phyloP scores from a whole-genome alignment of 2,797 vertebrate genomes.

The Manis crassicaudata region DNA sequence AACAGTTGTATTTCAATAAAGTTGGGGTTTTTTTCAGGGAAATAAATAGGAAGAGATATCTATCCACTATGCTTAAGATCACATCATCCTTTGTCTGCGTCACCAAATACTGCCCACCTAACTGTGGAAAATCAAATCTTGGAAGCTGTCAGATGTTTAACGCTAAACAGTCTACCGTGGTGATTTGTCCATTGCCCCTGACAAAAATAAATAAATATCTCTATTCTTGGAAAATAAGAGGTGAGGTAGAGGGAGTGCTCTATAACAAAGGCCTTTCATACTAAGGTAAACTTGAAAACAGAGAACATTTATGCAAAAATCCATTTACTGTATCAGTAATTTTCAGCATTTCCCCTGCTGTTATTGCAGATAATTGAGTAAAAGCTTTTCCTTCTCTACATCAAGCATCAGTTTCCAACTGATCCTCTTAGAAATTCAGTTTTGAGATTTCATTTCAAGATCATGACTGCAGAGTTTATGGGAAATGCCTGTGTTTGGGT shows the following conservation, averaged over 20 bases:
- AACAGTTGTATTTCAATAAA: background rate
- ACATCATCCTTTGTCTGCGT: background rate
- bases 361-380: constrained; percentile 77
- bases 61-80: background rate
- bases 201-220: constrained; percentile 22
- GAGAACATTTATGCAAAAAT: constrained; percentile 81
- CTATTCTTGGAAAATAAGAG: constrained; percentile 50
- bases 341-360: constrained; percentile 81
- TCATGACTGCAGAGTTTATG: constrained; percentile 69
- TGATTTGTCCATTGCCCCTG: background rate
- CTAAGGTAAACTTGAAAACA: constrained; percentile 80
- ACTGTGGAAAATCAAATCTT: constrained; percentile 11
- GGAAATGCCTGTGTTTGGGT: constrained; percentile 63
- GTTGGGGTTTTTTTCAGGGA: background rate
- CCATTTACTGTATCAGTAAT: constrained; percentile 83
- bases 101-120: background rate
- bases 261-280: constrained; percentile 76
- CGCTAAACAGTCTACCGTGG: background rate
- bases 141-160: background rate
- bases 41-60: background rate
- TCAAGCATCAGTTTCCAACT: constrained; percentile 79
- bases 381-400: constrained; percentile 76
- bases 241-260: constrained; percentile 44
- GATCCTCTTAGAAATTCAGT: constrained; percentile 75
- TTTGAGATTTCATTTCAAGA: constrained; percentile 76